A percentile compares a stretch with the other conserved stretches of the same genome.
These are phyloP conservation scores for Elachura formosa DNA, from an alignment of 2,113 vertebrate genomes.

Conservation along the genomic window DNA sequence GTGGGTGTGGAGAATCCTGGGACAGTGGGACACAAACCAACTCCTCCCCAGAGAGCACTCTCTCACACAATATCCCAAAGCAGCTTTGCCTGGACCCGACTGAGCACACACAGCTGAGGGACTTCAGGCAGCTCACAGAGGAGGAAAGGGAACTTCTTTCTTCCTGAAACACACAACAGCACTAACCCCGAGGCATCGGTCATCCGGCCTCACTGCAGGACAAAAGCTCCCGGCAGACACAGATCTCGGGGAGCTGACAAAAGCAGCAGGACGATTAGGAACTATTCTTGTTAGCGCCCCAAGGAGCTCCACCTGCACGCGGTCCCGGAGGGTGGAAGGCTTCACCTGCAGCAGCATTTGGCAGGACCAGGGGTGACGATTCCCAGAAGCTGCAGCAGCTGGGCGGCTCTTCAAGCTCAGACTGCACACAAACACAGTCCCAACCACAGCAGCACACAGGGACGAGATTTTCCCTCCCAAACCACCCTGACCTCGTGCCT, in stretches of 20 bases:
- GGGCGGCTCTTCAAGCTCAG: background rate
- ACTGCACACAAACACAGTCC: background rate
- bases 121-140: background rate
- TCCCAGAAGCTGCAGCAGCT: background rate
- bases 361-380: background rate
- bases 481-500: background rate
- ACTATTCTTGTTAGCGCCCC: background rate
- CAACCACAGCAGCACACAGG: background rate
- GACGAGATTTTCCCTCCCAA: background rate
- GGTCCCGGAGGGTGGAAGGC: background rate
- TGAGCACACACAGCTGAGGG: background rate
- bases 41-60: background rate
- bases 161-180: background rate
- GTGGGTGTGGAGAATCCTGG: background rate
- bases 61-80: background rate
- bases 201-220: background rate
- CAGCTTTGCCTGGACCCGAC: background rate
- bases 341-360: background rate
- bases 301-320: accelerated
- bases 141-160: background rate
- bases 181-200: background rate
- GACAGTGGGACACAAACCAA: background rate
- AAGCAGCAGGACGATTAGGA: background rate
- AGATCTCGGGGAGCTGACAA: background rate
- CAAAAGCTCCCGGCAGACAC: background rate